These are phyloP conservation scores for Penaeus vannamei DNA, from an alignment of 1,140 invertebrate genomes.

Conservation along the genomic window DNA sequence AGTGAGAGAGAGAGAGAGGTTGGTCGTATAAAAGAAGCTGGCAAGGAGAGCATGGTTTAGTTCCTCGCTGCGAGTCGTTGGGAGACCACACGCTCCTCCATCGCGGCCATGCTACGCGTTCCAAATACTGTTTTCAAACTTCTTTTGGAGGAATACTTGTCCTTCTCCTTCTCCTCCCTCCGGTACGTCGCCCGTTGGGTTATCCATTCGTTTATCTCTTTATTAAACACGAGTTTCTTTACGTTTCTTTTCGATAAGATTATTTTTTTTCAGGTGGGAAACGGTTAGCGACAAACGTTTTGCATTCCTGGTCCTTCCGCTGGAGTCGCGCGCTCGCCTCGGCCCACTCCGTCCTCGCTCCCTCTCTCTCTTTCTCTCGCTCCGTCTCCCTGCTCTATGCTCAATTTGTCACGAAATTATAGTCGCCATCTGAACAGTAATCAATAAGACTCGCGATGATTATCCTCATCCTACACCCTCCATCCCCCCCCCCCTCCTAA, in stretches of 20 bases:
- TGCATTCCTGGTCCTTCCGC: background rate
- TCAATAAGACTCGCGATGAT: too few relatives aligned
- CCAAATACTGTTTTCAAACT: constrained; percentile 19
- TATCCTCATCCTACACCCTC: too few relatives aligned
- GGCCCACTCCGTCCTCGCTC: background rate
- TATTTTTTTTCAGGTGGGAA: background rate
- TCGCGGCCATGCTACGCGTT: constrained; percentile 37
- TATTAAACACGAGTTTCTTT: background rate
- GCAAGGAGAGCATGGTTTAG: constrained; percentile 35
- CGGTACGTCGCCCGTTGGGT: constrained; percentile 47
- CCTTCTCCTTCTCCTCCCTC: constrained; percentile 33
- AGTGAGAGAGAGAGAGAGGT: constrained; percentile 30
- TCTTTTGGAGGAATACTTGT: background rate
- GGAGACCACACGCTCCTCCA: background rate
- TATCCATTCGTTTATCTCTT: background rate
- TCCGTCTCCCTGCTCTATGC: constrained; percentile 1
- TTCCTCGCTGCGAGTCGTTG: background rate
- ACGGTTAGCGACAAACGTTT: background rate
- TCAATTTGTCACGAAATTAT: too few relatives aligned
- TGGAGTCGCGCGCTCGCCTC: background rate
- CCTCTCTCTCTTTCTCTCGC: constrained; percentile 11
- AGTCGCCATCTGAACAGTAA: too few relatives aligned
- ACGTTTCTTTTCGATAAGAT: background rate
- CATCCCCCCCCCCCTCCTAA: too few relatives aligned
- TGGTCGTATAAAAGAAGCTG: constrained; percentile 38